These are phyloP conservation scores for Andrena hattorfiana DNA, from an alignment of 2,888 invertebrate genomes.

Conservation along the genomic window DNA sequence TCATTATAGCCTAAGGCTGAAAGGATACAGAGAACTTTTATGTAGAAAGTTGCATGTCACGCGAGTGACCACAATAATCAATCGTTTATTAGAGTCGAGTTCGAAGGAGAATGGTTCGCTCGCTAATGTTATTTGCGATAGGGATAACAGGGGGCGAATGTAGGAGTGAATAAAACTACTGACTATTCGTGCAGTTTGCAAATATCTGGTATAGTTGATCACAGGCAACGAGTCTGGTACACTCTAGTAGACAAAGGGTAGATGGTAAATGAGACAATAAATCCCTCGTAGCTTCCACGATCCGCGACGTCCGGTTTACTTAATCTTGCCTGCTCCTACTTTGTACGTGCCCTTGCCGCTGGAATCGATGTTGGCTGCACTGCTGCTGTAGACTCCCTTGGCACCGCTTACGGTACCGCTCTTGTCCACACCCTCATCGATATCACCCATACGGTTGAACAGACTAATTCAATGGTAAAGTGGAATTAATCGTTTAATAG, in stretches of 20 bases:
- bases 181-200: neutral
- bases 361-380: constrained; percentile 84
- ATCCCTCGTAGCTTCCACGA: neutral
- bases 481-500: neutral
- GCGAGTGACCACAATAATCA: neutral
- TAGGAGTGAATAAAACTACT: neutral
- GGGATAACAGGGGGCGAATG: neutral
- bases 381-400: constrained; percentile 86
- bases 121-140: neutral
- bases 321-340: constrained; percentile 84
- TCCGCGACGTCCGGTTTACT: constrained; percentile 21
- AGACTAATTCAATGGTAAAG: constrained; percentile 66
- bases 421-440: constrained; percentile 81
- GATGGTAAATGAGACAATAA: neutral
- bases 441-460: constrained; percentile 84
- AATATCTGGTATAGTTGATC: neutral
- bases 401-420: constrained; percentile 84
- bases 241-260: neutral
- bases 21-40: neutral
- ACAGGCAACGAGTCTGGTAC: neutral
- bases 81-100: constrained; percentile 27
- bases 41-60: neutral
- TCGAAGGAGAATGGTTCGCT: neutral
- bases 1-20: neutral
- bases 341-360: constrained; percentile 86